These are phyloP conservation scores for Chunga burmeisteri DNA, from an alignment of 2,113 vertebrate genomes.

Conservation along the genomic window DNA sequence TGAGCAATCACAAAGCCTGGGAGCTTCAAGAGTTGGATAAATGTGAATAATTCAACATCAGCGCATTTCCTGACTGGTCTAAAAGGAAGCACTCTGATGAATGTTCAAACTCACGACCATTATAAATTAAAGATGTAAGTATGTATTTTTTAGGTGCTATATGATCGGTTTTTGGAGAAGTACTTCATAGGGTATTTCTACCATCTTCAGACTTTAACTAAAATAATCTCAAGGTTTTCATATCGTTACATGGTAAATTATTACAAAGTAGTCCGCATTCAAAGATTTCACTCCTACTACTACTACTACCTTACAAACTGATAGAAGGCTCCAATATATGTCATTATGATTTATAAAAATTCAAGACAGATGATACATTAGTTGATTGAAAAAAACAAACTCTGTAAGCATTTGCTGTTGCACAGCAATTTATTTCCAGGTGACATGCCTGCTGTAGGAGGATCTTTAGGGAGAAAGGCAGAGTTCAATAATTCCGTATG, in stretches of 20 bases:
- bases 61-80: background rate
- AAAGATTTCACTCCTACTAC: background rate
- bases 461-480: background rate
- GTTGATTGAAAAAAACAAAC: background rate
- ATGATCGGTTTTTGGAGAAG: background rate
- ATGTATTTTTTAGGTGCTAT: rapidly evolving
- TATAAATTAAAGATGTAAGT: background rate
- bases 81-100: background rate
- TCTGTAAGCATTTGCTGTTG: background rate
- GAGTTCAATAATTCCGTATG: background rate
- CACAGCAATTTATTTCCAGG: background rate
- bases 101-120: background rate
- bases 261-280: background rate
- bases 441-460: background rate
- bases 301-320: background rate
- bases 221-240: background rate
- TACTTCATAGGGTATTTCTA: background rate
- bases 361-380: background rate
- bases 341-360: background rate
- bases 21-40: background rate
- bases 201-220: background rate
- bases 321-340: background rate
- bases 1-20: background rate
- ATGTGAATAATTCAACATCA: background rate
- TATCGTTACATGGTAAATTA: background rate